Conservation (phyloP, 2,888 invertebrate species). For the Drosophila affinis region DNA sequence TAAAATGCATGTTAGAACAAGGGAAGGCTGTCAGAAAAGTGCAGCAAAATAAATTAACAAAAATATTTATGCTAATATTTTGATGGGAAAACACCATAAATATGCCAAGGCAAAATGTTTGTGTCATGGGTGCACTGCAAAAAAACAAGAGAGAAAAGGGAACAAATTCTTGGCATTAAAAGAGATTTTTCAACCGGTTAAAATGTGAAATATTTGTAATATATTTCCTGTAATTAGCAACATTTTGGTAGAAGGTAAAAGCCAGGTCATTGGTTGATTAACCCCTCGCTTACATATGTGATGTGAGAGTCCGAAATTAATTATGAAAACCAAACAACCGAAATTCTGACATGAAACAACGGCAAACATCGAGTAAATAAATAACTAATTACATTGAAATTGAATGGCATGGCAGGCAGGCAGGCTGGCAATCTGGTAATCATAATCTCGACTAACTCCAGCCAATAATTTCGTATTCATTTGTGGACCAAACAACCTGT, state of each 20-base stretch:
- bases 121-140: background rate
- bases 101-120: conserved; percentile 13
- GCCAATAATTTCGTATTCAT: conserved; percentile 18
- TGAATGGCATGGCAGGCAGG: background rate
- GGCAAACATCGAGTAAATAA: background rate
- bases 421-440: conserved; percentile 11
- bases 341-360: background rate
- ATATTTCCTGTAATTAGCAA: no score
- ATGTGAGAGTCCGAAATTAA: background rate
- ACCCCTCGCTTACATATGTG: background rate
- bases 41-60: conserved; percentile 51
- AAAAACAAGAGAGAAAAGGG: no score
- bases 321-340: background rate
- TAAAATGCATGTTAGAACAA: conserved; percentile 13
- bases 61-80: conserved; percentile 73
- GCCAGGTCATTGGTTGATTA: background rate
- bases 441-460: background rate
- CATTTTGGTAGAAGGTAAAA: no score
- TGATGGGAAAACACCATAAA: conserved; percentile 42
- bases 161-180: background rate
- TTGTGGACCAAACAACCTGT: conserved; percentile 17
- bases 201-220: no score
- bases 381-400: conserved; percentile 4
- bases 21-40: conserved; percentile 3
- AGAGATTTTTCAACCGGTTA: background rate